Base-by-base conservation (phyloP, 2,888 invertebrate genomes). In the Gastracanthus pulcherrimus region DNA sequence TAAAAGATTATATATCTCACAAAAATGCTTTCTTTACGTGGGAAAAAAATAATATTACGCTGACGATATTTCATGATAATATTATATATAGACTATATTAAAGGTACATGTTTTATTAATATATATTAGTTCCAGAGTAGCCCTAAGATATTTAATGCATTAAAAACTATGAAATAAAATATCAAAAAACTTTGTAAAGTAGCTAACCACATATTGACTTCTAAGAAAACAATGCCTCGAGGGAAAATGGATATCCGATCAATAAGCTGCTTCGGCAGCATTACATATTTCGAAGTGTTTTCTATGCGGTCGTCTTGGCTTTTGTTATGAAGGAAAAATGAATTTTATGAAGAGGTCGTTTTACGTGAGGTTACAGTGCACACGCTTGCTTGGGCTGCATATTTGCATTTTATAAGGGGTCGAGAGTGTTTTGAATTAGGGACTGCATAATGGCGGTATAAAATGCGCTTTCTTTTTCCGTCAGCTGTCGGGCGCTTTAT, bases 331-430 rank as follows among this genome's bases (percentile, higher is more conserved):
- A 62, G 55, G 64, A 64, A 76, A 71, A 76, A 76, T 76, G 66
- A 51, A 70, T 81, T 81, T 81, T 60, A 71, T 55, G 58, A 76
- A 81, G 71, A 66, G 23, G 66, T 58, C 66, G 76, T 71, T 79
- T 69, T 62, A 76, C 41, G 19, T 19, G 51, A 34, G 76, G 69
- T 69, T 64, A 51, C 70, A 58, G 23, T 62, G 62, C 70, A 34
- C 64, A 55, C 16, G 69, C 71, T 71, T 60, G 67, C 67, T 64
- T 9, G 38, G 29, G 16, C 70, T 48, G 78, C 23, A 77, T 70
- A 82, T 82, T 82, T 79, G 74, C 82, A 82, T 82, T 79, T 82
- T 82, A 82, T 82, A 71, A 79, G 75, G 75, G 78, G 70, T 55
- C 72, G 69, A 48, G 70, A 82, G 70, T 79, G 75, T 82, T 78